Percentiles rank a stretch among this genome's conserved stretches.
Conservation (phyloP, 2,888 invertebrate genomes). For the Pachydiplax longipennis region DNA sequence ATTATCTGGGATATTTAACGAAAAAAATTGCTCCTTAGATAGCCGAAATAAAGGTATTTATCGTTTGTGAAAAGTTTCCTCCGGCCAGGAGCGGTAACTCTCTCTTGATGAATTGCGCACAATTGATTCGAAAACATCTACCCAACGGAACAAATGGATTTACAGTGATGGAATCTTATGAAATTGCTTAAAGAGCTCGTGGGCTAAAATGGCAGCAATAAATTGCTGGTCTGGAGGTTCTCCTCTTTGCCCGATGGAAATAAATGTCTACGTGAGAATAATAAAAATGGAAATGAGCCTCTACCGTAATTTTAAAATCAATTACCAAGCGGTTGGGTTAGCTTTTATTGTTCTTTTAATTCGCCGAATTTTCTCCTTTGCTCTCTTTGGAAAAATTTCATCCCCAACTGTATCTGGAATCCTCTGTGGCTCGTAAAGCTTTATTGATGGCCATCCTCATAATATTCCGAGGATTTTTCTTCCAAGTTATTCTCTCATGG, state of each 20-base stretch:
- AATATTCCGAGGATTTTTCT: too few relatives aligned
- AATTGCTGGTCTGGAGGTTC: not conserved
- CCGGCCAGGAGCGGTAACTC: too few relatives aligned
- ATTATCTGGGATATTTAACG: too few relatives aligned
- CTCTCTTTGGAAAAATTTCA: not conserved
- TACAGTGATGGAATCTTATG: not conserved
- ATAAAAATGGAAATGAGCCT: not conserved
- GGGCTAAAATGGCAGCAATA: not conserved
- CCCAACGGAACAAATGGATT: not conserved
- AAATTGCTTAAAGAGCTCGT: conserved; percentile 8
- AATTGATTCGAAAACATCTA: not conserved
- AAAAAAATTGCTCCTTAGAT: not conserved
- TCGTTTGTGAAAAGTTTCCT: too few relatives aligned
- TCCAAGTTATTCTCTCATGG: too few relatives aligned
- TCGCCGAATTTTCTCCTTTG: not conserved
- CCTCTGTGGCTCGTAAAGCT: too few relatives aligned
- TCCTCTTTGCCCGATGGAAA: not conserved
- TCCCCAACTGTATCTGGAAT: not conserved
- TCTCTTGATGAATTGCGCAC: too few relatives aligned
- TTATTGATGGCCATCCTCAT: too few relatives aligned
- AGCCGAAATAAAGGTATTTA: not conserved
- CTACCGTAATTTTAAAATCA: conserved; percentile 15
- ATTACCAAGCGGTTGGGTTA: conserved; percentile 13
- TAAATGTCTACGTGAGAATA: not conserved
- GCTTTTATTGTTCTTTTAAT: conserved; percentile 16